A percentile compares a stretch with the other conserved stretches of the same genome.
These are phyloP conservation scores for Tolmerus cingulatus DNA, from an alignment of 2,888 invertebrate species.

Conservation along the genomic window DNA sequence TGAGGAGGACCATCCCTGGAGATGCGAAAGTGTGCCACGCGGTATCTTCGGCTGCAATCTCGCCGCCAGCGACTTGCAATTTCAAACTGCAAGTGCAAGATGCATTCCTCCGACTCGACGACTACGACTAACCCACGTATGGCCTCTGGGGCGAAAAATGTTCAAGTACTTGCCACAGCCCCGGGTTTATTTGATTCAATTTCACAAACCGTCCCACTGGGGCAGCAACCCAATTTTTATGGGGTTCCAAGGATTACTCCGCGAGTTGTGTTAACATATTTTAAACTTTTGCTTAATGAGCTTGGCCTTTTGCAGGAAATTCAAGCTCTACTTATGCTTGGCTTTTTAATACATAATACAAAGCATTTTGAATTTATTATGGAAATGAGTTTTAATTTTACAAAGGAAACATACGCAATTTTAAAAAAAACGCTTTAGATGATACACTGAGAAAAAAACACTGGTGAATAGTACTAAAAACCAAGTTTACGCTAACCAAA, in stretches of 20 bases:
- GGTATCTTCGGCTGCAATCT: not conserved
- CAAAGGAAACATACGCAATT: no score
- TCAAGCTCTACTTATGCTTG: no score
- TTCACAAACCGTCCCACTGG: not conserved
- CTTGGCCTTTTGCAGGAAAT: no score
- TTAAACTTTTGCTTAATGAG: no score
- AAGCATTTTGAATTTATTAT: no score
- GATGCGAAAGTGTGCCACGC: not conserved
- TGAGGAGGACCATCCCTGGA: not conserved
- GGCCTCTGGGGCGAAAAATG: not conserved
- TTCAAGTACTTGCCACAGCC: not conserved
- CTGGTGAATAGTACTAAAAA: no score
- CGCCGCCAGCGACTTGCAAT: not conserved
- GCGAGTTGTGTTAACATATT: not conserved
- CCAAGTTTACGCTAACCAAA: no score
- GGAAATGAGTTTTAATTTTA: no score
- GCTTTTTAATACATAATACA: no score
- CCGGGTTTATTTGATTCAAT: not conserved
- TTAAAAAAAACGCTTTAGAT: no score
- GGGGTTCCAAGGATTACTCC: not conserved
- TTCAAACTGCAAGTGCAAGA: not conserved
- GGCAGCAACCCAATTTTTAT: not conserved
- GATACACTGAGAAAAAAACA: no score
- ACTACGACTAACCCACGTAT: not conserved
- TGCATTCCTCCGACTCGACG: not conserved